These are phyloP conservation scores for Tetrao urogallus DNA, from an alignment of 2,113 vertebrate species.

Conservation along the genomic window DNA sequence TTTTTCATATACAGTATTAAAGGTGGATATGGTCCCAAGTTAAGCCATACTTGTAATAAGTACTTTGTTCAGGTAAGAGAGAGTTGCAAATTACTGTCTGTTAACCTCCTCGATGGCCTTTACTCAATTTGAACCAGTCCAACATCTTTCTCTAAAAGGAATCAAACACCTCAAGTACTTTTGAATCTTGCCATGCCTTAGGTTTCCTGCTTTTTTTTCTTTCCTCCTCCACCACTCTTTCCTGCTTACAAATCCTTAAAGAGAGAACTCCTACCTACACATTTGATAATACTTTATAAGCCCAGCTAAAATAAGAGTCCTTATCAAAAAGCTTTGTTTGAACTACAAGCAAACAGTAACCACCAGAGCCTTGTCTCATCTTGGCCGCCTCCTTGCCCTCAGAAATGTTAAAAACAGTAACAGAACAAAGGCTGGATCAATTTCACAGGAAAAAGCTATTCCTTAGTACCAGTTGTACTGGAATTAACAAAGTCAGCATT, in stretches of 20 bases:
- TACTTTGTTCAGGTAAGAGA: not conserved
- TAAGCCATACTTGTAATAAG: not conserved
- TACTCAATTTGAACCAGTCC: not conserved
- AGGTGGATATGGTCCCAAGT: not conserved
- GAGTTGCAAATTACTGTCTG: not conserved
- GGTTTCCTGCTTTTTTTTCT: not conserved
- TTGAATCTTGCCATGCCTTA: not conserved
- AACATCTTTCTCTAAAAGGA: not conserved
- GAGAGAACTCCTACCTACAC: not conserved
- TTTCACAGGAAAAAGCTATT: not conserved
- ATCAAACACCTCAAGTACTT: not conserved
- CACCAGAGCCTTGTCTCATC: not conserved
- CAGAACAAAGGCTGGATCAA: not conserved
- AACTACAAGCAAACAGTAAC: not conserved
- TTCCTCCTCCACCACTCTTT: not conserved
- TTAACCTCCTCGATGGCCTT: not conserved
- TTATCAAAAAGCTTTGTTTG: conserved; percentile 56
- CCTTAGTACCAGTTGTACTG: not conserved
- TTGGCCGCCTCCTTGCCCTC: not conserved
- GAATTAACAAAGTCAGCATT: not conserved
- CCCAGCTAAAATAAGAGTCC: conserved; percentile 18
- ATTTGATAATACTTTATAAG: conserved; percentile 38
- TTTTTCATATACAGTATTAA: not conserved
- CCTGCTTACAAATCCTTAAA: not conserved
- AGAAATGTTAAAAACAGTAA: not conserved